These are phyloP conservation scores for Macrophya annulata DNA, from an alignment of 2,888 invertebrate species.

Conservation along the genomic window DNA sequence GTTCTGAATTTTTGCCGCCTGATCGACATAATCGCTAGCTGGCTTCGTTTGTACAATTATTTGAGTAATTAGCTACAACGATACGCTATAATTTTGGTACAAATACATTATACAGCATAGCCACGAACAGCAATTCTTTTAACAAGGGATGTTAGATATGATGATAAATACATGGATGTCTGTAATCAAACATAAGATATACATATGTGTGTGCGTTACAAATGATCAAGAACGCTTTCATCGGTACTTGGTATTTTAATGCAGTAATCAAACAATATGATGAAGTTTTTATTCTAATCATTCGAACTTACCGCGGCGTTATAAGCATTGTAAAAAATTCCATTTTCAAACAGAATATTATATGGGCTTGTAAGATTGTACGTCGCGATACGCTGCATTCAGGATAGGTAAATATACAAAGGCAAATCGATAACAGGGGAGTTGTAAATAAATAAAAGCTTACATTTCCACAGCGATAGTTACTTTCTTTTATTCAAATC, in stretches of 20 bases:
- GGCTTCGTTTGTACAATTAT: background rate
- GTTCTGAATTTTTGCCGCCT: conserved; percentile 22
- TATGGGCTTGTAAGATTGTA: background rate
- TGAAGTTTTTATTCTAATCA: background rate
- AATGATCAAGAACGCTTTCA: background rate
- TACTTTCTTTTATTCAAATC: background rate
- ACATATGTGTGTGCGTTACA: background rate
- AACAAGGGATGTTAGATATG: background rate
- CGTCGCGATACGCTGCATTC: background rate
- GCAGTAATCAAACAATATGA: background rate
- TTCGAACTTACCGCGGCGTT: background rate
- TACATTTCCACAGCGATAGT: background rate
- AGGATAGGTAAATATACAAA: background rate
- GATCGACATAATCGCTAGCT: background rate
- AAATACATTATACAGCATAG: background rate
- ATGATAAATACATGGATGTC: background rate
- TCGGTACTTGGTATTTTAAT: background rate
- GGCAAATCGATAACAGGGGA: background rate
- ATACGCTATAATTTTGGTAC: background rate
- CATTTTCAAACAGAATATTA: background rate
- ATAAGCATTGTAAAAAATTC: background rate
- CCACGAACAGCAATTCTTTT: background rate
- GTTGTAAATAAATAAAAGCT: background rate
- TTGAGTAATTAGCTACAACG: background rate
- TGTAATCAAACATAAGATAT: background rate